Percentiles rank a stretch among this genome's conserved stretches.
These are phyloP conservation scores for Prionace glauca DNA, from an alignment of 2,797 vertebrate species.

Conservation along the genomic window DNA sequence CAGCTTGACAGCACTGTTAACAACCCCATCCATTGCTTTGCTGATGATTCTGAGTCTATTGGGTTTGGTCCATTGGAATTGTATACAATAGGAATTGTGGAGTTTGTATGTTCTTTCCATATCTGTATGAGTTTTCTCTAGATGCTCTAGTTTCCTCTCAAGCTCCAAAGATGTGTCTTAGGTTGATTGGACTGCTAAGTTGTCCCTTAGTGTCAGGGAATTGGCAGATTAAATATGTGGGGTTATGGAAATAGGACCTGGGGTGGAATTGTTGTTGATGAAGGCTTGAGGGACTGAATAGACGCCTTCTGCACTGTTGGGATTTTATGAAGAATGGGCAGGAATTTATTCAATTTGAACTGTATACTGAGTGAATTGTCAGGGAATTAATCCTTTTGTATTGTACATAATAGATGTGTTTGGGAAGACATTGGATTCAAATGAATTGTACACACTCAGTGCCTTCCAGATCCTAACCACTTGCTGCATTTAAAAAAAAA, in stretches of 20 bases:
- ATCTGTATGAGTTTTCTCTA: too few species aligned
- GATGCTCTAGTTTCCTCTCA: too few species aligned
- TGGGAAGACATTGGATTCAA: neutral
- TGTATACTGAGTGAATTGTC: neutral
- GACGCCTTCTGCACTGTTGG: too few species aligned
- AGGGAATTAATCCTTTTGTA: neutral
- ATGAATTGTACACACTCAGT: neutral
- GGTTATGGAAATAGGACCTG: too few species aligned
- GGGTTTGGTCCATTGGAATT: neutral
- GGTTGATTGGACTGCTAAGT: too few species aligned
- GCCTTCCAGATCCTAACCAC: neutral
- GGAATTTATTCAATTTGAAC: neutral
- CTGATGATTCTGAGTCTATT: neutral
- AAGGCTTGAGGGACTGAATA: too few species aligned
- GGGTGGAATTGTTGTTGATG: too few species aligned
- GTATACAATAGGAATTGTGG: neutral
- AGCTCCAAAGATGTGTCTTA: too few species aligned
- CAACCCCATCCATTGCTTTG: neutral
- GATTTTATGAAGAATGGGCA: neutral
- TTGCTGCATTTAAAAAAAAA: neutral
- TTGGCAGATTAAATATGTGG: too few species aligned
- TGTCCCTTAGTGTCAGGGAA: too few species aligned
- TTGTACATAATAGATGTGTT: neutral
- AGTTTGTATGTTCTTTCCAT: too few species aligned
- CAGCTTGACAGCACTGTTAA: neutral